Evolutionary conservation across 2,113 vertebrate genomes (phyloP).

Genomic region (Chrysochloris asiatica): DNA sequence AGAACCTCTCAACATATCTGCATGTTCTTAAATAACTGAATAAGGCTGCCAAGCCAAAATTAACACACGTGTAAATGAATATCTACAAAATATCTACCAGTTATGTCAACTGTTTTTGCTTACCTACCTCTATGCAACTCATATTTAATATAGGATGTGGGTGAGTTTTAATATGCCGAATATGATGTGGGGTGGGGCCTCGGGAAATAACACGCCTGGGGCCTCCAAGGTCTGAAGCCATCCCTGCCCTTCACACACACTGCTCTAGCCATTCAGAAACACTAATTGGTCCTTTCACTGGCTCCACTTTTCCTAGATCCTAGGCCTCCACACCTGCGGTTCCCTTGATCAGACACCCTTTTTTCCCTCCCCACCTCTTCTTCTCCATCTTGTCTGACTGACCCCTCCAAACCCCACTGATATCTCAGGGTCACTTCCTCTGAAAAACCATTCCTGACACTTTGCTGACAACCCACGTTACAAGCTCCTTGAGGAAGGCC

Average conservation of each 20-base stretch:
- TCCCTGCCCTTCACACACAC: neutral
- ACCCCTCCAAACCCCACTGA: neutral
- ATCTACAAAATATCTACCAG: constrained; percentile 9
- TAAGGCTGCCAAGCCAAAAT: constrained; percentile 14
- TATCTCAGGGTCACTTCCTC: neutral
- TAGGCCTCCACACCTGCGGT: neutral
- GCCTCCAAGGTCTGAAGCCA: neutral
- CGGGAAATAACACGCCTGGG: neutral
- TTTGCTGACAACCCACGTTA: neutral
- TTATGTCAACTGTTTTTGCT: constrained; percentile 2
- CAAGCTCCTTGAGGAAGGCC: neutral
- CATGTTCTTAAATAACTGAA: neutral
- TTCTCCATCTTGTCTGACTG: neutral
- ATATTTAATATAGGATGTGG: neutral
- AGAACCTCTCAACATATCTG: neutral
- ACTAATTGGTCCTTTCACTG: neutral
- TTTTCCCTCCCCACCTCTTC: neutral
- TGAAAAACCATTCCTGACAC: neutral
- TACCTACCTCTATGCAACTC: neutral
- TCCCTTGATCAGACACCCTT: neutral
- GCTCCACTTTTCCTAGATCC: neutral
- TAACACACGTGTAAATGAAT: constrained; percentile 23
- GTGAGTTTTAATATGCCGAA: constrained; percentile 1
- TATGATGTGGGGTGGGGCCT: neutral
- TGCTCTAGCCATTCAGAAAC: neutral